Percentiles rank a stretch among this genome's conserved stretches.
phyloP scores from a whole-genome alignment of 2,888 invertebrate genomes.

The Philonicus albiceps region DNA sequence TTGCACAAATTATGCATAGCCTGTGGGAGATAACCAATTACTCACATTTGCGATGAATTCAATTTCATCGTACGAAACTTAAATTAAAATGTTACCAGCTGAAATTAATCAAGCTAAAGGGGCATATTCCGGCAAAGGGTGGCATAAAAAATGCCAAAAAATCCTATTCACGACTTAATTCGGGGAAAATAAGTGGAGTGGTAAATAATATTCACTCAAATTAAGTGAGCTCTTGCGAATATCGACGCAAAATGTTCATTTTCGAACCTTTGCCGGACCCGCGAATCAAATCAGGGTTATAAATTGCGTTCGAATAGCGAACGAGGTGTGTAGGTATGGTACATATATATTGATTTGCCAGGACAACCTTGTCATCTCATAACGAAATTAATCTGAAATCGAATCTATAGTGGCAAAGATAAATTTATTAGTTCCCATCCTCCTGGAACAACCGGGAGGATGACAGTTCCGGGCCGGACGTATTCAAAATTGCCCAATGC shows the following conservation, averaged over 20 bases:
- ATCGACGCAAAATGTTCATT: background rate
- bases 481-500: background rate
- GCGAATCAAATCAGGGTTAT: background rate
- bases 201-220: background rate
- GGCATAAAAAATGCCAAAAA: background rate
- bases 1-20: background rate
- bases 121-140: background rate
- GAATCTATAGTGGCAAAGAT: conserved; percentile 7
- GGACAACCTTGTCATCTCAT: conserved; percentile 4
- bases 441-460: background rate
- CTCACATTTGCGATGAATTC: background rate
- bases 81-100: background rate
- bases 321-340: background rate
- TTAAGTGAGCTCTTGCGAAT: background rate
- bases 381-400: conserved; percentile 1
- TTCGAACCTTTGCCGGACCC: background rate
- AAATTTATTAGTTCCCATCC: conserved; percentile 1
- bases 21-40: background rate
- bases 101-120: background rate
- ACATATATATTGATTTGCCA: background rate
- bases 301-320: background rate
- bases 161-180: background rate
- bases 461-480: background rate
- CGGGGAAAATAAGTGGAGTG: background rate
- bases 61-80: background rate